phyloP scores from a whole-genome alignment of 2,113 vertebrate genomes.

The Odontophorus gujanensis region DNA sequence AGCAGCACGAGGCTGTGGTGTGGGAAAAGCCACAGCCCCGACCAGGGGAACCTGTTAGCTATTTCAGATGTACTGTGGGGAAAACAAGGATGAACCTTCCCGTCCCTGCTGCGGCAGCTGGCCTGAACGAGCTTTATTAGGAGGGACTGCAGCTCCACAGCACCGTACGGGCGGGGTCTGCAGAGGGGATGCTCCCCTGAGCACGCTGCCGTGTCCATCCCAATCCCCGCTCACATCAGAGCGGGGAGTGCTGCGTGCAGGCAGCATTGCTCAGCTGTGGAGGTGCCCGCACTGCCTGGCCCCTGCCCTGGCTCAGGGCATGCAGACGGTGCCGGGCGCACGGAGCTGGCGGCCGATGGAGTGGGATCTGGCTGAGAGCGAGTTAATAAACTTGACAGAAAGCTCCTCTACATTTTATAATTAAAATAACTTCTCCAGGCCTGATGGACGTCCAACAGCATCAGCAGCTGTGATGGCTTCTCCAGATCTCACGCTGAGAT shows the following conservation, averaged over 20 bases:
- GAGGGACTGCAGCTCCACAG: not conserved
- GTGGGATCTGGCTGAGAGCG: not conserved
- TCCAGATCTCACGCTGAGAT: not conserved
- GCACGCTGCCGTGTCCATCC: accelerated
- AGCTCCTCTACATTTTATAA: conserved; percentile 41
- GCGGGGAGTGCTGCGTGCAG: not conserved
- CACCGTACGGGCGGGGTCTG: not conserved
- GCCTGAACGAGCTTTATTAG: not conserved
- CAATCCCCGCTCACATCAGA: accelerated
- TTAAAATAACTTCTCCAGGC: conserved; percentile 45
- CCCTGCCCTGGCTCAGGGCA: not conserved
- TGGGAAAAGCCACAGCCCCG: conserved; percentile 6
- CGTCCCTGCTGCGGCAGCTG: not conserved
- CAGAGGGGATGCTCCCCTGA: not conserved
- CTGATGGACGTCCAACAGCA: conserved; percentile 52
- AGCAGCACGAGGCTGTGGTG: not conserved
- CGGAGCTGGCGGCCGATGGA: not conserved
- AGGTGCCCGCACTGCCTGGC: not conserved
- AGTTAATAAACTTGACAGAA: conserved; percentile 61
- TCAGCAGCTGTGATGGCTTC: conserved; percentile 27
- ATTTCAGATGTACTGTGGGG: conserved; percentile 3
- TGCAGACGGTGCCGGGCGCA: accelerated
- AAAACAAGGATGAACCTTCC: conserved; percentile 30
- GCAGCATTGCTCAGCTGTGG: not conserved
- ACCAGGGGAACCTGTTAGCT: conserved; percentile 30